Conservation (phyloP, 2,797 vertebrate species). For the Girardinus metallicus region DNA sequence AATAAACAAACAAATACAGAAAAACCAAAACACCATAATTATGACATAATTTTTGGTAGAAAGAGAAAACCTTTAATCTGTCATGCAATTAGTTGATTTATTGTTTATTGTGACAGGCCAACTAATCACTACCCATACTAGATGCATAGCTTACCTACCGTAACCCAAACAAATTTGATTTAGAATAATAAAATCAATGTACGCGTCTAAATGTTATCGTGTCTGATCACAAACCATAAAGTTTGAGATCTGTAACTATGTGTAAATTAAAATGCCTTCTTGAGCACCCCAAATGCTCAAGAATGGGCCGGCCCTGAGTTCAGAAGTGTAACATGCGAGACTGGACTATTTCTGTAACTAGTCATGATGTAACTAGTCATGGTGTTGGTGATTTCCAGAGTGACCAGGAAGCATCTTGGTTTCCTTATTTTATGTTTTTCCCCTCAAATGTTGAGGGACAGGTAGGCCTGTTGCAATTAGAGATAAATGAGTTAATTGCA, state of each 20-base stretch:
- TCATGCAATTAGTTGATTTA: too few species aligned
- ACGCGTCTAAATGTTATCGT: too few species aligned
- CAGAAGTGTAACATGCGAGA: not conserved
- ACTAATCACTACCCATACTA: not conserved
- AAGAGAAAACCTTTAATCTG: too few species aligned
- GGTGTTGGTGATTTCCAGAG: constrained; percentile 48
- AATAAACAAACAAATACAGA: too few species aligned
- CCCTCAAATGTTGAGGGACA: not conserved
- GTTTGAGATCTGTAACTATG: too few species aligned
- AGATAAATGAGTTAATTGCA: too few species aligned
- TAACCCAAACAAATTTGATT: not conserved
- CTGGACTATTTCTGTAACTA: constrained; percentile 13
- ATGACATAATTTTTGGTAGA: too few species aligned
- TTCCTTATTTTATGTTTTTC: constrained; percentile 30
- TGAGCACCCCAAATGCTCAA: not conserved
- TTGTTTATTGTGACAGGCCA: too few species aligned
- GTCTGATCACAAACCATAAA: not conserved
- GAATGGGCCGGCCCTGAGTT: not conserved
- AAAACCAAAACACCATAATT: too few species aligned
- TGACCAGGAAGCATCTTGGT: constrained; percentile 29
- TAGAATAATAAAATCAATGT: not conserved
- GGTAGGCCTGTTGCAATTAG: too few species aligned
- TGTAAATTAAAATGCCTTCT: too few species aligned
- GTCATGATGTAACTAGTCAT: not conserved
- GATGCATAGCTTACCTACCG: not conserved